Evolutionary conservation across 2,888 invertebrate genomes (phyloP).

Genomic region (Parthenolecanium corni): DNA sequence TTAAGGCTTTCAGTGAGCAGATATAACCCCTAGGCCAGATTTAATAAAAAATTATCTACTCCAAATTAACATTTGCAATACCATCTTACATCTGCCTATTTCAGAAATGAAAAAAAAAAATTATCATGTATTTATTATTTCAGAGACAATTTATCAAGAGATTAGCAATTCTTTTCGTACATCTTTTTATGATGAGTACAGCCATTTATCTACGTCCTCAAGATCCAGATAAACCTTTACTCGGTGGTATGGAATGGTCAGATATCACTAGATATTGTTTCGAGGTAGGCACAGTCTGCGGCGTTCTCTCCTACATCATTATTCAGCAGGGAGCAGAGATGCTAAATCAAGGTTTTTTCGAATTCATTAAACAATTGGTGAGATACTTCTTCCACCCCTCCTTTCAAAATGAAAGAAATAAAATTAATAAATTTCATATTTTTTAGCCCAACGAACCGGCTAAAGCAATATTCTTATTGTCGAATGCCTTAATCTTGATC

Average conservation of each 20-base stretch:
- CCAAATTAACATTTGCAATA: no score
- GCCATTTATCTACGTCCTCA: slow-evolving; percentile 85
- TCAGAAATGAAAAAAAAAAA: no score
- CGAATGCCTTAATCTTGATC: slow-evolving; percentile 76
- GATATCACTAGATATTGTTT: slow-evolving; percentile 53
- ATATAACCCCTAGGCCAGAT: no score
- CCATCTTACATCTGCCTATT: no score
- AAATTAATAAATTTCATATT: background rate
- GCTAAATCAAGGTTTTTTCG: slow-evolving; percentile 79
- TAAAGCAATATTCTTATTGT: slow-evolving; percentile 81
- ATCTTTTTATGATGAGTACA: slow-evolving; percentile 73
- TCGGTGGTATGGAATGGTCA: slow-evolving; percentile 44
- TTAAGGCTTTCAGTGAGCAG: no score
- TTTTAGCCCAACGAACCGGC: slow-evolving; percentile 83
- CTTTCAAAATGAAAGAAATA: background rate
- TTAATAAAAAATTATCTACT: no score
- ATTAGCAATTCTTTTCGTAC: slow-evolving; percentile 72
- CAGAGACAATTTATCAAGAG: slow-evolving; percentile 89
- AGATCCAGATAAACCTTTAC: slow-evolving; percentile 46
- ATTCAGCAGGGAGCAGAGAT: slow-evolving; percentile 91
- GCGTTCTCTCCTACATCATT: slow-evolving; percentile 77
- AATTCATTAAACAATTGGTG: slow-evolving; percentile 86
- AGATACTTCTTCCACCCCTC: slow-evolving; percentile 34
- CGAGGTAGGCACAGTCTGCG: slow-evolving; percentile 73
- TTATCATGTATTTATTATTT: slow-evolving; percentile 30